Base-by-base conservation (phyloP, 1,140 invertebrate species). In the Dolichoris vasculosae region DNA sequence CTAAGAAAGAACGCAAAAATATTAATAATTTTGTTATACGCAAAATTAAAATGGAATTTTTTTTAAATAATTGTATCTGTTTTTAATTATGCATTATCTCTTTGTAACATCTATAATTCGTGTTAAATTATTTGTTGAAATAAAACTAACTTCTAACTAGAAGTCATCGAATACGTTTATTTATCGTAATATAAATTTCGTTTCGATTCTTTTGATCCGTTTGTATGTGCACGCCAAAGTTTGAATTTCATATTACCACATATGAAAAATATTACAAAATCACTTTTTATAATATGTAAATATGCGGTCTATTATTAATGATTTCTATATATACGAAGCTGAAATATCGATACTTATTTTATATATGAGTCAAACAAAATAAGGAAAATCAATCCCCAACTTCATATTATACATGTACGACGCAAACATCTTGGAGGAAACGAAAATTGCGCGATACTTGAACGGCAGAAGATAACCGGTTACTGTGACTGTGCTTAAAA, bases 401-500 rank as follows among this genome's bases (percentile, higher is more conserved):
- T 43, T 73, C 8, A n/a, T 43, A 73, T 43, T 73, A 73, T 43
- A 73, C 69, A 15, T 71, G 6, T 40, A 40, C 38, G 17, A 11
- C 13, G 35, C 3, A 71, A 40, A 26, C 13, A 71, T n/a, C 38
- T 43, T n/a, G 26, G 17, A 73, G 38, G 69, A 43, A 26, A 38
- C 69, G 69, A 73, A 73, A 43, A 73, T 73, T 73, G 69, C 69
- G 38, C 69, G 69, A 73, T 26, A 40, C 69, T 73, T 17, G 23
- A 73, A 43, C 4, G 3, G 38, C 23, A 73, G 40, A 43, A 20
- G 69, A 73, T 73, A 43, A 73, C 69, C 69, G 40, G 63, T 46
- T 73, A n/a, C 32, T 69, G 67, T 38, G 67, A 69, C 69, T 63
- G 20, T 80, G 63, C 32, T 83, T 64, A 76, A 83, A 83, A 83